A percentile compares a stretch with the other conserved stretches of the same genome.
These are phyloP conservation scores for Asbolus verrucosus DNA, from an alignment of 1,140 invertebrate species.

Conservation along the genomic window DNA sequence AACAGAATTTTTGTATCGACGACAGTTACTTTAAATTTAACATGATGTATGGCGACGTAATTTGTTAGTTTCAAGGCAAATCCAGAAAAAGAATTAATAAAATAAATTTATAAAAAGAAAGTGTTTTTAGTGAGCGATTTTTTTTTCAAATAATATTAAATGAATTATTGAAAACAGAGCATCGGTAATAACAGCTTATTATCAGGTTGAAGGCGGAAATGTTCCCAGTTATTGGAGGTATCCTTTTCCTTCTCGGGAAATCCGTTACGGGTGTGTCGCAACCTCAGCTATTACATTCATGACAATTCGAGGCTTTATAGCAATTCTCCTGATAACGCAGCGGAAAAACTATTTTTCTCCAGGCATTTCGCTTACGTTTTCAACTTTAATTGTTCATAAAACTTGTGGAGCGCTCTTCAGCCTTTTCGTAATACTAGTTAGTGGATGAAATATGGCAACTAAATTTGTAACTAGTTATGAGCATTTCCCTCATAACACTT, in stretches of 20 bases:
- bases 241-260: conserved; percentile 32
- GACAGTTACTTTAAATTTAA: too few relatives aligned
- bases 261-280: conserved; percentile 37
- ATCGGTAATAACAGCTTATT: conserved; percentile 14
- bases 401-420: not conserved
- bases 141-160: not conserved
- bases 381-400: conserved; percentile 31
- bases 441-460: too few relatives aligned
- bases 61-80: too few relatives aligned
- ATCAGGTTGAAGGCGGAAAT: conserved; percentile 17
- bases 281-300: conserved; percentile 32
- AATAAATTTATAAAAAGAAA: too few relatives aligned
- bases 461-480: too few relatives aligned
- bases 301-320: conserved; percentile 32
- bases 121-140: not conserved
- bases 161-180: conserved; percentile 17
- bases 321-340: conserved; percentile 3
- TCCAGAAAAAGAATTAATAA: too few relatives aligned
- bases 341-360: not conserved
- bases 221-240: conserved; percentile 18
- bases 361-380: not conserved
- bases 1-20: too few relatives aligned
- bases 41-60: too few relatives aligned
- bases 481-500: too few relatives aligned
- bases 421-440: too few relatives aligned